Evolutionary conservation across 2,797 vertebrate species (phyloP), one percentile per base, ranked within the genome.

Genomic region (Periparus ater): DNA sequence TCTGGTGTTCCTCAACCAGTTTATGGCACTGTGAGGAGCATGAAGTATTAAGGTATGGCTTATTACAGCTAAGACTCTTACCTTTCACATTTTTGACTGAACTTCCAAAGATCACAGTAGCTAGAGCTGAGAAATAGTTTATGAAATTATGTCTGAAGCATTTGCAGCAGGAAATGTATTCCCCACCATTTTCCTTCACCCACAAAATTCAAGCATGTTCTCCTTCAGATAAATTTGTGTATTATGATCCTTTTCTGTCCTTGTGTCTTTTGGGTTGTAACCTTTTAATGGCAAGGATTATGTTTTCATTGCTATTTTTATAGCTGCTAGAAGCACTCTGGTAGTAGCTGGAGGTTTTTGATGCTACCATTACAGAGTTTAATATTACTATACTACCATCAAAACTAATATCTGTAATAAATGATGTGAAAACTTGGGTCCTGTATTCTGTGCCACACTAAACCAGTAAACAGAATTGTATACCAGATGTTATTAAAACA

Each of bases 401-500:
- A 78, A 74, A 95, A 72, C 30, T 89, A 86, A 62, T 94, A 86
- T 58, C 51, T 94, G n/a, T 70, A 68, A 91, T 73, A 94, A 91
- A 50, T 50, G 53, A n/a, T 48, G 14, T 71, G 61, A 71, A 88
- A 85, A 72, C 26, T 70, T 86, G 44, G 51, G 27, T 11, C 34
- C 4, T 73, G 13, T 48, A 32, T 45, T 78, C 55, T 78, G 30
- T 61, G 25, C 44, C 67, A 44, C 30, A 36, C 17, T 67, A 73
- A 95, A 63, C 40, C 30, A 79, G 42, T 71, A 67, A 91, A 73
- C 17, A 85, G n/a, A 72, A 86, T 63, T 90, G 32, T 90, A 57
- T 45, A 87, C 32, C 38, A 86, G 58, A 58, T 51, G 9, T 96
- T 89, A 92, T 92, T 85, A 68, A 60, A 88, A 40, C 73, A 38